These are phyloP conservation scores for Limenitis camilla DNA, from an alignment of 2,888 invertebrate genomes.

Conservation along the genomic window DNA sequence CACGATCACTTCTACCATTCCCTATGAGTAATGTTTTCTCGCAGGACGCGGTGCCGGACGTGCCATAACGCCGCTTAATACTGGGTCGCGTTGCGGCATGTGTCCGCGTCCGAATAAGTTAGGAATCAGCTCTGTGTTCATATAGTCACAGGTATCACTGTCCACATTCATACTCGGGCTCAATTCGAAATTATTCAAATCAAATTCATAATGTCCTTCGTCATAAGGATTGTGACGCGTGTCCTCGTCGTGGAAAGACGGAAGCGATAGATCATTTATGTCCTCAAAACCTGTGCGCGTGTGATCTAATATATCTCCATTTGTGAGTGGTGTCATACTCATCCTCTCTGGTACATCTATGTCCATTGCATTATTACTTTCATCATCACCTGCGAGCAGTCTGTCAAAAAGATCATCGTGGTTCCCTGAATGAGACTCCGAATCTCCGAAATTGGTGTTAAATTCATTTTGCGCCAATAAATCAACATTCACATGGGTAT, in stretches of 20 bases:
- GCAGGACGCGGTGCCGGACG: slow-evolving; percentile 77
- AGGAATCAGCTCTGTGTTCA: slow-evolving; percentile 62
- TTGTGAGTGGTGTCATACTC: slow-evolving; percentile 55
- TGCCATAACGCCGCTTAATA: slow-evolving; percentile 79
- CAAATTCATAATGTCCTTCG: slow-evolving; percentile 59
- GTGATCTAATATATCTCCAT: slow-evolving; percentile 60
- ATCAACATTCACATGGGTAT: slow-evolving; percentile 37
- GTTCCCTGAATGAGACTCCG: slow-evolving; percentile 46
- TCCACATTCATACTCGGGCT: slow-evolving; percentile 73
- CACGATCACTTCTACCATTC: slow-evolving; percentile 82
- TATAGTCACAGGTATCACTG: slow-evolving; percentile 68
- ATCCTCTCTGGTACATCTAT: slow-evolving; percentile 47
- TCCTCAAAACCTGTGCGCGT: slow-evolving; percentile 57
- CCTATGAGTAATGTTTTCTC: slow-evolving; percentile 81
- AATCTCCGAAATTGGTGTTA: slow-evolving; percentile 49
- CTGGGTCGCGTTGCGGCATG: slow-evolving; percentile 79
- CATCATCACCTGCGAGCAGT: slow-evolving; percentile 48
- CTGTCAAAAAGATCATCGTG: slow-evolving; percentile 61
- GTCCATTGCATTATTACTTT: slow-evolving; percentile 26
- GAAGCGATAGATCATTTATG: slow-evolving; percentile 62
- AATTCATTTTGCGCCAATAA: slow-evolving; percentile 34
- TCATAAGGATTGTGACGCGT: slow-evolving; percentile 42
- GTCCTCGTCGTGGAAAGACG: slow-evolving; percentile 61
- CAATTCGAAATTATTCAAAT: slow-evolving; percentile 78
- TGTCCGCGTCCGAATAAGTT: slow-evolving; percentile 66